These are phyloP conservation scores for Pyrgilauda ruficollis DNA, from an alignment of 2,113 vertebrate genomes.

Conservation along the genomic window DNA sequence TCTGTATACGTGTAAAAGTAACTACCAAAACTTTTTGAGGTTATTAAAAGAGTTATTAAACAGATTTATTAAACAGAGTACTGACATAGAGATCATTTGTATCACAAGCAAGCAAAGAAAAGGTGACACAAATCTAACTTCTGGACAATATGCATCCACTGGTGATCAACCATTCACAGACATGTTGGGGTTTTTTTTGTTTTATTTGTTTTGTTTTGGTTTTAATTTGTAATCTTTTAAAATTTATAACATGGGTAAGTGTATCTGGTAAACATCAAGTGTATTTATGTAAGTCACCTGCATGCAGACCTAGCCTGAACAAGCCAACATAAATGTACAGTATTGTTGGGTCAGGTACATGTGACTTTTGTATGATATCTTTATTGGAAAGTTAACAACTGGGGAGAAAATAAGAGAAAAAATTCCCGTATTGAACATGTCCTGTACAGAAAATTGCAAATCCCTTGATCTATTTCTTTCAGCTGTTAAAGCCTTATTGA, in stretches of 20 bases:
- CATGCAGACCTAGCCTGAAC: neutral
- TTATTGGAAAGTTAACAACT: neutral
- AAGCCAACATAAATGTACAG: neutral
- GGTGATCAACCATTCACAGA: neutral
- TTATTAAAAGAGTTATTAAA: neutral
- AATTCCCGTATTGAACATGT: fast-evolving
- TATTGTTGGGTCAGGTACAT: neutral
- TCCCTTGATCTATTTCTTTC: neutral
- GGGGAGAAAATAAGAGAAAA: neutral
- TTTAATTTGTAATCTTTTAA: neutral
- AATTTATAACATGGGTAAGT: neutral
- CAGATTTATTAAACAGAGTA: neutral
- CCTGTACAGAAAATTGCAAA: neutral
- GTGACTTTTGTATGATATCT: neutral
- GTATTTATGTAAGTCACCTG: neutral
- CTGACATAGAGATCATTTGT: neutral
- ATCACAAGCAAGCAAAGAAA: neutral
- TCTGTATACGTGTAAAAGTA: neutral
- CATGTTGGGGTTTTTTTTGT: fast-evolving
- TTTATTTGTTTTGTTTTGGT: neutral
- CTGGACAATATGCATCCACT: neutral
- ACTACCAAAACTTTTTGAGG: neutral
- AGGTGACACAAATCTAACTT: neutral
- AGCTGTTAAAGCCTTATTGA: neutral
- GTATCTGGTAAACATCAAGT: neutral